A percentile compares a stretch with the other conserved stretches of the same genome.
phyloP scores from a whole-genome alignment of 2,113 vertebrate species.

The Calidris pygmaea region DNA sequence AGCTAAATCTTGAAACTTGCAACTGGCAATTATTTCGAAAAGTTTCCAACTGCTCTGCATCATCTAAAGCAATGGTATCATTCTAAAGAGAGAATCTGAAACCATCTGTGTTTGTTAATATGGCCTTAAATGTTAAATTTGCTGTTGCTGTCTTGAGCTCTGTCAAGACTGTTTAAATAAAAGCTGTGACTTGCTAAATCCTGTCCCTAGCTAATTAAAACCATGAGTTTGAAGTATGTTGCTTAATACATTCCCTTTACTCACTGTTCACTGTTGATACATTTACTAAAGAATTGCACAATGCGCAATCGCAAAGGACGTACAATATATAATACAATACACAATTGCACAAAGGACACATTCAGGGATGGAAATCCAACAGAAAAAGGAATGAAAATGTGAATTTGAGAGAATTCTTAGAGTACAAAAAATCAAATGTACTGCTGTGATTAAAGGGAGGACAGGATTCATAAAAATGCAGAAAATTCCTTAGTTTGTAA shows the following conservation, averaged over 20 bases:
- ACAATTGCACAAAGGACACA: neutral
- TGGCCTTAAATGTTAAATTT: constrained; percentile 56
- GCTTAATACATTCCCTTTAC: constrained; percentile 24
- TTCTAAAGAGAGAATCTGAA: constrained; percentile 17
- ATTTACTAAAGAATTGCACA: neutral
- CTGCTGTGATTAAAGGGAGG: neutral
- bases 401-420: neutral
- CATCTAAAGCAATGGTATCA: constrained; percentile 10
- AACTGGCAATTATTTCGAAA: constrained; percentile 22
- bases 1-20: neutral
- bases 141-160: constrained; percentile 47
- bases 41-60: constrained; percentile 8
- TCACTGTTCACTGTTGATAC: neutral
- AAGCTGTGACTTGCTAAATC: constrained; percentile 69
- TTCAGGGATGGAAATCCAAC: neutral
- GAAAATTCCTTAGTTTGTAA: neutral
- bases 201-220: constrained; percentile 61
- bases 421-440: neutral
- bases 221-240: constrained; percentile 21
- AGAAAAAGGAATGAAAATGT: neutral
- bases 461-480: neutral
- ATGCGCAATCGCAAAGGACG: neutral
- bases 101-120: constrained; percentile 57
- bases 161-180: constrained; percentile 62
- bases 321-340: too few relatives aligned